These are phyloP conservation scores for Rattus rattus DNA, from an alignment of 2,113 vertebrate genomes.

Conservation along the genomic window DNA sequence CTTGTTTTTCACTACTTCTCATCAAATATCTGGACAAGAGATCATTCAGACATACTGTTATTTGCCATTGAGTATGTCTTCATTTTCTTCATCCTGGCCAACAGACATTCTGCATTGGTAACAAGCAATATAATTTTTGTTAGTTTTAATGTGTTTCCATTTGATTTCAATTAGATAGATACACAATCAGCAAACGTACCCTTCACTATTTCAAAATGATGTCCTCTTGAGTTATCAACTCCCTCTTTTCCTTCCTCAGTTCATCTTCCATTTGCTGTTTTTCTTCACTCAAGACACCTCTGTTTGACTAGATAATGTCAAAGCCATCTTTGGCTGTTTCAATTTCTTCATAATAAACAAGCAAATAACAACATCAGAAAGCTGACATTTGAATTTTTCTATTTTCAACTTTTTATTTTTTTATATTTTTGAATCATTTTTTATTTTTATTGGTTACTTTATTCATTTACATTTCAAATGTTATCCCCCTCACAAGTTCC, in stretches of 20 bases:
- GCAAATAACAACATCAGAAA: background rate
- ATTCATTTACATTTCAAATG: no score
- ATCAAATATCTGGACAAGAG: background rate
- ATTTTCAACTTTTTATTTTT: no score
- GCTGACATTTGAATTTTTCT: background rate
- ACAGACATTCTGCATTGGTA: background rate
- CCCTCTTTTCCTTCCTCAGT: background rate
- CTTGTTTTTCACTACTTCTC: background rate
- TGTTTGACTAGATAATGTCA: background rate
- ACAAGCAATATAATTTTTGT: background rate
- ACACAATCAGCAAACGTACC: background rate
- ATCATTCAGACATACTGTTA: background rate
- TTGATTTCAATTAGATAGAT: background rate
- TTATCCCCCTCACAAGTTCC: no score
- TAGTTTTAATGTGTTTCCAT: background rate
- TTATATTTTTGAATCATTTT: no score
- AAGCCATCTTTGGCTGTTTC: background rate
- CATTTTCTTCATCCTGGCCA: background rate
- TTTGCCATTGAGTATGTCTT: background rate
- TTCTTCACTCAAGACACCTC: background rate
- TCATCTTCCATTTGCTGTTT: background rate
- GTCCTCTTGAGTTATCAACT: background rate
- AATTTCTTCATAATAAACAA: constrained; percentile 19
- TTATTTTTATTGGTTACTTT: no score
- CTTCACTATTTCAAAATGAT: background rate